Base-by-base conservation (phyloP, 2,888 invertebrate species). In the Parnassius glacialis region DNA sequence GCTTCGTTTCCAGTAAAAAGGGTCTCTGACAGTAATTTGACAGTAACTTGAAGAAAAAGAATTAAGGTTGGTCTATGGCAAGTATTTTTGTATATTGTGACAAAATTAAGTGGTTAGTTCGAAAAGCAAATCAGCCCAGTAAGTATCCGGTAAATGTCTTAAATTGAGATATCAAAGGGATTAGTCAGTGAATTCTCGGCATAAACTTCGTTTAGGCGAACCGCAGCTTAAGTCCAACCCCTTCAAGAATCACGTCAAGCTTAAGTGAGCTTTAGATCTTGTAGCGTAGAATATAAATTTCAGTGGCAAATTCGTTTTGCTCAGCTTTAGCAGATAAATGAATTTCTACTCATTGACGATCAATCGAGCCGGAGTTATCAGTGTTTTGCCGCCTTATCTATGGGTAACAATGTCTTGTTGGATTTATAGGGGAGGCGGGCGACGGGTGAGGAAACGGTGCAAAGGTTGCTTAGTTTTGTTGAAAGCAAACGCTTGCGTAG, bases 331-430 rank as follows among this genome's bases (percentile, higher is more conserved):
- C 62, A 76, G 79, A 87, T 88, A 89, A 89, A 90, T 90, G 87
- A 89, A 89, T 89, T 87, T 83, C 84, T 81, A 83, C 81, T 89
- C 86, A 87, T 89, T 88, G 87, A 75, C 86, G 88, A 90, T 90
- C 89, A 90, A 88, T 90, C 86, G 86, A 69, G 76, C 74, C 72
- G 74, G 72, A 75, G 84, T 85, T 87, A 89, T 88, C 89, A 79
- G 82, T 87, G 85, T 87, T 84, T 85, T 83, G 87, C 77, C 70
- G 79, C 79, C 81, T 85, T 86, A 86, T 85, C 86, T 82, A 64
- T 68, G 76, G 75, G 76, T 74, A 61, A 64, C 74, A 79, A 78
- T 72, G 79, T 77, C 79, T 74, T 69, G 73, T 68, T 65, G 76
- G 79, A 83, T 84, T 85, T 84, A 84, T 83, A 77, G 76, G 5